A percentile compares a stretch with the other conserved stretches of the same genome.
Conservation (phyloP, 2,797 vertebrate genomes). For the Xenops minutus region DNA sequence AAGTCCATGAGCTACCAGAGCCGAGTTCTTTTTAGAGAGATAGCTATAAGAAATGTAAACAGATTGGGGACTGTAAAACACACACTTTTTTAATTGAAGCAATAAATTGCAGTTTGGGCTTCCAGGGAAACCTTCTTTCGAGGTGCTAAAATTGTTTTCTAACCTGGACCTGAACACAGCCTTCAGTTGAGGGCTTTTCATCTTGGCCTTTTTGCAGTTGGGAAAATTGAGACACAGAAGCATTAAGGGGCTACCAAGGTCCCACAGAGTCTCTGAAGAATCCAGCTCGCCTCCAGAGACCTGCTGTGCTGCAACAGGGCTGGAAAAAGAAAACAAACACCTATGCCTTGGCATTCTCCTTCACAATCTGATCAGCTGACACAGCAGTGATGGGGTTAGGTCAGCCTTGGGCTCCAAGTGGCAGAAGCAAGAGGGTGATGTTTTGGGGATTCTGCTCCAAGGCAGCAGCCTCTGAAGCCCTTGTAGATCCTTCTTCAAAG, state of each 20-base stretch:
- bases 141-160: not conserved
- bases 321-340: not conserved
- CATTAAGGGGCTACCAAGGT: not conserved
- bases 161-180: not conserved
- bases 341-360: not conserved
- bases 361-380: not conserved
- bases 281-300: not conserved
- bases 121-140: not conserved
- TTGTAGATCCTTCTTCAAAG: not conserved
- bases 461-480: not conserved
- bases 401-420: not conserved
- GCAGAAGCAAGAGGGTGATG: not conserved
- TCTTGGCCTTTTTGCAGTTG: not conserved
- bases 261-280: not conserved
- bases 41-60: not conserved
- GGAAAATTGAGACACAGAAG: not conserved
- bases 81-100: not conserved
- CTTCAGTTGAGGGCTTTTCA: not conserved
- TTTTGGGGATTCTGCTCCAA: not conserved
- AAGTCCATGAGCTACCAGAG: not conserved
- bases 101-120: not conserved
- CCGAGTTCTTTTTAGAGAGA: not conserved
- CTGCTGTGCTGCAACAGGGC: not conserved
- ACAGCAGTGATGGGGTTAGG: not conserved
- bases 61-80: constrained; percentile 15